Percentiles rank a stretch among this genome's conserved stretches.
Evolutionary conservation across 2,797 vertebrate genomes (phyloP).

Genomic region (Dermochelys coriacea): DNA sequence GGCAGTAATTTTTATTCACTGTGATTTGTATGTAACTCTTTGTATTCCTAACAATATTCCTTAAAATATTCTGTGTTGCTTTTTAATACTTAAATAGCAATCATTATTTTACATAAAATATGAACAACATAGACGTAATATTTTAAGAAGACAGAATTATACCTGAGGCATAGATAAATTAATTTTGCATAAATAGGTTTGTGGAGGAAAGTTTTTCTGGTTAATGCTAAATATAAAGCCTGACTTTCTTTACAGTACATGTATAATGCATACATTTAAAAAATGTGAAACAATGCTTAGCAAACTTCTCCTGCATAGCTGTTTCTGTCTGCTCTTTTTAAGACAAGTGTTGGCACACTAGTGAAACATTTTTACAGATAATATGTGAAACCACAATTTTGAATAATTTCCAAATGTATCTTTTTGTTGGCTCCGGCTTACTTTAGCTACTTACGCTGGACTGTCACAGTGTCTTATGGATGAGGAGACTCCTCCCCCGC

Average conservation of each 20-base stretch:
- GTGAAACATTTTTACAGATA: conserved; percentile 82
- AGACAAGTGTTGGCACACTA: conserved; percentile 76
- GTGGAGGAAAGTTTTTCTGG: conserved; percentile 58
- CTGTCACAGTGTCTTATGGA: conserved; percentile 99
- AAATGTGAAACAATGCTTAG: conserved; percentile 55
- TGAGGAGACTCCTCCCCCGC: conserved; percentile 97
- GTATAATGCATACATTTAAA: conserved; percentile 25
- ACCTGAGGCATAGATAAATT: conserved; percentile 35
- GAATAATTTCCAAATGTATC: conserved; percentile 84
- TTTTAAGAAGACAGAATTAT: conserved; percentile 48
- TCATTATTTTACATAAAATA: conserved; percentile 62
- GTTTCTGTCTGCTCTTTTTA: conserved; percentile 72
- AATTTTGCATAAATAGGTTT: conserved; percentile 4
- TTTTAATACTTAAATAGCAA: conserved; percentile 62
- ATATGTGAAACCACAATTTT: conserved; percentile 80
- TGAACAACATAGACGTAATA: conserved; percentile 38
- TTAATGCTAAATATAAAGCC: conserved; percentile 64
- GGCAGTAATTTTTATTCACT: conserved; percentile 42
- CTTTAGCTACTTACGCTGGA: conserved; percentile 99
- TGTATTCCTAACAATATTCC: conserved; percentile 51
- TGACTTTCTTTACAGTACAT: conserved; percentile 19
- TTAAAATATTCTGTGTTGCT: conserved; percentile 46
- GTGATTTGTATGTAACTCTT: conserved; percentile 54
- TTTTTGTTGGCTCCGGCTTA: conserved; percentile 95
- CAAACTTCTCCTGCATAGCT: conserved; percentile 59